Evolutionary conservation across 2,113 vertebrate genomes (phyloP).

Genomic region (Sorex araneus): DNA sequence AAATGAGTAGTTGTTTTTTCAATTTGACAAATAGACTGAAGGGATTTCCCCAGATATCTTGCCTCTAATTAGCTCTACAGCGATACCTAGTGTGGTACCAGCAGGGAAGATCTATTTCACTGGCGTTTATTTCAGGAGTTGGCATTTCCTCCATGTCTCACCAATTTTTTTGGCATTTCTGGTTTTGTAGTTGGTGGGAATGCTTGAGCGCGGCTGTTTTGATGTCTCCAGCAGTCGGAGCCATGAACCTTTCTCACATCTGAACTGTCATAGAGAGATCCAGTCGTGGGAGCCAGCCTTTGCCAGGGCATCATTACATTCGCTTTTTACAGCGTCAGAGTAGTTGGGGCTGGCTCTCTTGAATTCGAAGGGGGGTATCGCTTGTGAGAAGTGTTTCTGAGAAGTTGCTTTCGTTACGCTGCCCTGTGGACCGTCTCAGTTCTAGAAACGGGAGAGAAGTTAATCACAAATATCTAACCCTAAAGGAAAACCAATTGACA

Average conservation of each 20-base stretch:
- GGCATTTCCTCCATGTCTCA: constrained; percentile 18
- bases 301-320: constrained; percentile 33
- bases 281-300: no score
- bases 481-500: constrained; percentile 40
- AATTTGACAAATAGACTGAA: constrained; percentile 79
- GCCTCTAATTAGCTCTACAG: constrained; percentile 61
- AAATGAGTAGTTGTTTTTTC: constrained; percentile 85
- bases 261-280: not conserved
- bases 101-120: not conserved
- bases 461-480: constrained; percentile 22
- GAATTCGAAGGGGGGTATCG: constrained; percentile 37
- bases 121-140: constrained; percentile 41
- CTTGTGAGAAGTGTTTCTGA: constrained; percentile 41
- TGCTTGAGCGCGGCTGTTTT: constrained; percentile 28
- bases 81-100: not conserved
- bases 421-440: constrained; percentile 46
- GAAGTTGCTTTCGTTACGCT: constrained; percentile 25
- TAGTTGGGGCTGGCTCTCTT: constrained; percentile 59
- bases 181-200: constrained; percentile 31
- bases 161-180: constrained; percentile 59
- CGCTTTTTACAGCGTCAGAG: constrained; percentile 44
- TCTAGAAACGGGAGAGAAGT: constrained; percentile 58
- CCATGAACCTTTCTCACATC: not conserved
- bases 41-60: constrained; percentile 82
- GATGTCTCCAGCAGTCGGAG: not conserved